Evolutionary conservation across 2,113 vertebrate species (phyloP).

Genomic region (Parus major): DNA sequence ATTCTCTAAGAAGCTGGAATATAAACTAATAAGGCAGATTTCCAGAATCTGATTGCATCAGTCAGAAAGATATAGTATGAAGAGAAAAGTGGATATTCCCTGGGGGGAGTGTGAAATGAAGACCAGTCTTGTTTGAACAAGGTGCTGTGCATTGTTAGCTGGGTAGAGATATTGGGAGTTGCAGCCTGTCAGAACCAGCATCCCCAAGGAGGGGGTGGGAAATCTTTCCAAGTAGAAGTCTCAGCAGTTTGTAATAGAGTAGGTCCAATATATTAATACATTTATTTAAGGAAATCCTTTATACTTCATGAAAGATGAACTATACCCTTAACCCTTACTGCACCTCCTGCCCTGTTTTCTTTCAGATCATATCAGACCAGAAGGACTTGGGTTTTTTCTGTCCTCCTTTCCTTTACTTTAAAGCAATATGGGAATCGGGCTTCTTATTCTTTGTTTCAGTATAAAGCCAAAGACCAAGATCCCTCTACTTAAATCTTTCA

Average conservation of each 20-base stretch:
- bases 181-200: slow-evolving; percentile 52
- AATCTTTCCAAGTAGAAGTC: neutral
- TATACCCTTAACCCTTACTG: neutral
- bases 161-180: slow-evolving; percentile 19
- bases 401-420: neutral
- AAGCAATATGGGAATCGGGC: neutral
- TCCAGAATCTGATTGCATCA: slow-evolving; percentile 69
- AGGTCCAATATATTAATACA: neutral
- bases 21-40: slow-evolving; percentile 47
- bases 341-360: neutral
- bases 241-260: neutral
- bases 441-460: neutral
- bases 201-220: neutral
- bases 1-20: slow-evolving; percentile 45
- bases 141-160: slow-evolving; percentile 23
- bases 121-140: slow-evolving; percentile 68
- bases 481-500: neutral
- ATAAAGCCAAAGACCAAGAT: neutral
- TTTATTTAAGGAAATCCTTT: neutral
- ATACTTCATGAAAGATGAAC: neutral
- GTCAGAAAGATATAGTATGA: slow-evolving; percentile 16
- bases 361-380: neutral
- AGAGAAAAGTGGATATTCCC: slow-evolving; percentile 56
- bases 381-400: neutral
- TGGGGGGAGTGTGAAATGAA: slow-evolving; percentile 36